phyloP scores from a whole-genome alignment of 2,888 invertebrate species.

The Catotricha subobsoleta region DNA sequence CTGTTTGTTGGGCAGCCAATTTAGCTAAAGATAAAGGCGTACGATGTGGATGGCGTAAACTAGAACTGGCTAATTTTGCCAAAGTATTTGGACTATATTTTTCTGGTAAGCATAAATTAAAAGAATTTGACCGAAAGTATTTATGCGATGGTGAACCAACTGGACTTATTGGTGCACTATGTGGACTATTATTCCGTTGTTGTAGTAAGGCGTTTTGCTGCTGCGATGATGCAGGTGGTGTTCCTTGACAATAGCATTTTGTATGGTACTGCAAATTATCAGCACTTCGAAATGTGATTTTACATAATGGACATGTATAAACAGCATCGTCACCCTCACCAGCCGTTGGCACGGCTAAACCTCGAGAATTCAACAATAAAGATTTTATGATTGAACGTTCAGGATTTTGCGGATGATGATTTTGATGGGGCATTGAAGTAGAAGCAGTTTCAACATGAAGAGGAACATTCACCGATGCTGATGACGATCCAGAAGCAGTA shows the following conservation, averaged over 20 bases:
- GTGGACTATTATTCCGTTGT: conserved; percentile 17
- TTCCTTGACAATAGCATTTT: conserved; percentile 60
- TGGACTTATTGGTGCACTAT: conserved; percentile 27
- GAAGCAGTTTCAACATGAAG: conserved; percentile 3
- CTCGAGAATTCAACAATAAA: conserved; percentile 50
- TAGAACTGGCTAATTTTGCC: conserved; percentile 24
- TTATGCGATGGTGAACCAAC: conserved; percentile 26
- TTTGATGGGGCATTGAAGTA: conserved; percentile 23
- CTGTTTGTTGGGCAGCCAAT: conserved; percentile 8
- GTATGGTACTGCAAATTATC: conserved; percentile 68
- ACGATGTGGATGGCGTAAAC: conserved; percentile 25
- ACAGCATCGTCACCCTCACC: conserved; percentile 40
- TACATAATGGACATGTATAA: conserved; percentile 58
- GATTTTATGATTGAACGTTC: conserved; percentile 60
- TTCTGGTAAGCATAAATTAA: conserved; percentile 38
- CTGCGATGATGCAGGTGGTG: not conserved
- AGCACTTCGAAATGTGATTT: conserved; percentile 58
- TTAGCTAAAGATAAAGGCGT: conserved; percentile 20
- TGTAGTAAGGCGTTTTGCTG: conserved; percentile 8
- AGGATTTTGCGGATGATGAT: conserved; percentile 40
- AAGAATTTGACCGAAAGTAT: conserved; percentile 40
- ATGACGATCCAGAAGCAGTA: conserved; percentile 22
- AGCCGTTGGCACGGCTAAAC: conserved; percentile 29
- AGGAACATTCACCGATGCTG: not conserved
- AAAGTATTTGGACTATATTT: conserved; percentile 29